phyloP scores from a whole-genome alignment of 92 coral and sea anemone species.

The Paragorgia papillata region DNA sequence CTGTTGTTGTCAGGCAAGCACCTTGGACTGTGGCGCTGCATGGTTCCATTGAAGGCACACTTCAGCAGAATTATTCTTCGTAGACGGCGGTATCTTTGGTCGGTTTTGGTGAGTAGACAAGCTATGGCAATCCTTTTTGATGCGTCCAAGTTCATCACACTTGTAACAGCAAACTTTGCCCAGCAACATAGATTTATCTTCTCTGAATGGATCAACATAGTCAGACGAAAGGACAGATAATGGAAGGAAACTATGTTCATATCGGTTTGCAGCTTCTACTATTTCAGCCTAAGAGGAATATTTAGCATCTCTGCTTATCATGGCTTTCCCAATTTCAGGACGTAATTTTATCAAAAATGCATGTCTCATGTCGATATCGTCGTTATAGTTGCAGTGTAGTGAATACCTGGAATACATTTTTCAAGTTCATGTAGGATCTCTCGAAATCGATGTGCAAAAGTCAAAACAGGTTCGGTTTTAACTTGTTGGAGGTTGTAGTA shows the following conservation, averaged over 20 bases:
- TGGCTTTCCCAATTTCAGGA: slow-evolving; percentile 5
- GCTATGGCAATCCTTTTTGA: slow-evolving; percentile 1
- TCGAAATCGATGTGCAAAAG: slow-evolving; percentile 19
- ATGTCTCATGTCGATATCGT: slow-evolving; percentile 17
- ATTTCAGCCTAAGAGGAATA: background rate
- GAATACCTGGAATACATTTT: background rate
- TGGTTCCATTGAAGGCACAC: slow-evolving; percentile 33
- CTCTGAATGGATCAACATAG: slow-evolving; percentile 9
- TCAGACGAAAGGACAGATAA: background rate
- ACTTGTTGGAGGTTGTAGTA: slow-evolving; percentile 4
- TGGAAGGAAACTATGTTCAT: slow-evolving; percentile 6
- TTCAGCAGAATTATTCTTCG: background rate
- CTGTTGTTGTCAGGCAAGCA: background rate
- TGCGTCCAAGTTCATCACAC: slow-evolving; percentile 9
- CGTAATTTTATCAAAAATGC: slow-evolving; percentile 12
- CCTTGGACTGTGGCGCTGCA: background rate
- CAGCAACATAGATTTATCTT: background rate
- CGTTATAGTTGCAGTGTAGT: background rate
- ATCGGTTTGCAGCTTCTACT: slow-evolving; percentile 15
- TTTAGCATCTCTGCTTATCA: slow-evolving; percentile 15
- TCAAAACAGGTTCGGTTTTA: slow-evolving; percentile 15
- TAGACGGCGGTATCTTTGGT: background rate
- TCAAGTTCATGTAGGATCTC: slow-evolving; percentile 15
- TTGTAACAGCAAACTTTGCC: background rate
- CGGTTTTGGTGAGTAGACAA: background rate